Evolutionary conservation across 2,888 invertebrate species (phyloP), one percentile per base, ranked within the genome.

Genomic region (Dascillus cervinus): DNA sequence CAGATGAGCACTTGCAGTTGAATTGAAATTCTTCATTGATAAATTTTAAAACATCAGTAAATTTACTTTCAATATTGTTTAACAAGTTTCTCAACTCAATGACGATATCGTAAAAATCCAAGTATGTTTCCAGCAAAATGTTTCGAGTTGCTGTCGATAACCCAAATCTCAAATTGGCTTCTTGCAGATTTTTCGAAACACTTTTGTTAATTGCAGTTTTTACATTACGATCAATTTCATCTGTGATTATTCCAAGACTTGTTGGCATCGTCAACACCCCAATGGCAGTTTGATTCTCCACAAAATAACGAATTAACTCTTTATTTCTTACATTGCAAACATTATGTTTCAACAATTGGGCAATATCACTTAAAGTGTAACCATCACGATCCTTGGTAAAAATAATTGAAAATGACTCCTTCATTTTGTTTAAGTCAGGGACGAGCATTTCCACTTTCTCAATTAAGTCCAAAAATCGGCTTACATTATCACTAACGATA

Each of bases 401-500:
- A 2, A 37, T 26, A 4, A 37, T 12, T 1, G 29, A 37, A 25
- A 37, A 14, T 4, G 28, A 22, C 4, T 28, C 24, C 13, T 24
- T 22, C n/a, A 28, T 24, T 10, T 33, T 22, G 4, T 17, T 8
- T 8, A 17, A 4, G 17, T 37, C 19, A 1, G 37, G 26, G 24
- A 37, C 24, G 2, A 37, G 32, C 4, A 32, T 25, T 6, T 29
- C 25, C 2, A 37, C 37, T 1, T 32, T 37, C 12, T 26, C 22
- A 3, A 37, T 13, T 3, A 32, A 32, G 24, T 8, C 26, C 6
- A 32, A 8, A 10, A 37, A 37, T 11, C 23, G 13, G 13, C 31
- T 32, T n/a, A 37, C 32, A 11, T 37, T 32, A 15, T 37, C 37
- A 8, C 11, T 21, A 11, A 22, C 14, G 9, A 37, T 32, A 14